These are phyloP conservation scores for Sebastes nivosus DNA, from an alignment of 2,797 vertebrate genomes.

Conservation along the genomic window DNA sequence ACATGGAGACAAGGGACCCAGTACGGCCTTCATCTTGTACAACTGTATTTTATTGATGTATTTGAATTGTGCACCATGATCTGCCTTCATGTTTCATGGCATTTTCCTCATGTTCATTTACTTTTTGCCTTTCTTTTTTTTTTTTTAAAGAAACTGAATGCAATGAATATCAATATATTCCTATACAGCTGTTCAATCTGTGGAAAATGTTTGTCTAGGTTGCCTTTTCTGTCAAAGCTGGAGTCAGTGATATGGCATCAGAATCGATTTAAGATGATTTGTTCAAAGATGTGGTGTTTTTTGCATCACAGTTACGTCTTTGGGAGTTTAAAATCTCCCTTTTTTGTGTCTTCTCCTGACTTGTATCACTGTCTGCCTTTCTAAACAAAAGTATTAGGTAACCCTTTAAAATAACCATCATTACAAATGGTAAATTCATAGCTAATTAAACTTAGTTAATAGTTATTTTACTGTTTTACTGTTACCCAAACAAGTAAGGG, in stretches of 20 bases:
- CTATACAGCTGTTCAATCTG: background rate
- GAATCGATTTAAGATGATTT: background rate
- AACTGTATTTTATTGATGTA: constrained; percentile 1
- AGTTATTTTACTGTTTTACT: no score
- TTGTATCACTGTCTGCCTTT: constrained; percentile 20
- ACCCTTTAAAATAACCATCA: no score
- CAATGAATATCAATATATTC: background rate
- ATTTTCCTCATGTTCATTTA: constrained; percentile 8
- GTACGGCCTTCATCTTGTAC: constrained; percentile 42
- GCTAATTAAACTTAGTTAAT: no score
- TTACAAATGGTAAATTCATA: no score
- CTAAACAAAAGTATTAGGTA: background rate
- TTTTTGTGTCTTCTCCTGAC: background rate
- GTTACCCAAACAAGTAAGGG: no score
- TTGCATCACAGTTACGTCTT: background rate
- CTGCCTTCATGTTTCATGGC: constrained; percentile 37
- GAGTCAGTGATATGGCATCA: background rate
- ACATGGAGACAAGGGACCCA: constrained; percentile 32
- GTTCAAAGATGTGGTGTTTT: background rate
- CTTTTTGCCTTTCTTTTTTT: background rate
- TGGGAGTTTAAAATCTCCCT: background rate
- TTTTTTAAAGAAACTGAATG: background rate
- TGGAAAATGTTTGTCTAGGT: background rate
- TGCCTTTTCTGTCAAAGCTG: background rate
- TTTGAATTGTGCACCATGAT: constrained; percentile 16